Base-by-base conservation (phyloP, 2,797 vertebrate genomes). In the Peromyscus nudipes region DNA sequence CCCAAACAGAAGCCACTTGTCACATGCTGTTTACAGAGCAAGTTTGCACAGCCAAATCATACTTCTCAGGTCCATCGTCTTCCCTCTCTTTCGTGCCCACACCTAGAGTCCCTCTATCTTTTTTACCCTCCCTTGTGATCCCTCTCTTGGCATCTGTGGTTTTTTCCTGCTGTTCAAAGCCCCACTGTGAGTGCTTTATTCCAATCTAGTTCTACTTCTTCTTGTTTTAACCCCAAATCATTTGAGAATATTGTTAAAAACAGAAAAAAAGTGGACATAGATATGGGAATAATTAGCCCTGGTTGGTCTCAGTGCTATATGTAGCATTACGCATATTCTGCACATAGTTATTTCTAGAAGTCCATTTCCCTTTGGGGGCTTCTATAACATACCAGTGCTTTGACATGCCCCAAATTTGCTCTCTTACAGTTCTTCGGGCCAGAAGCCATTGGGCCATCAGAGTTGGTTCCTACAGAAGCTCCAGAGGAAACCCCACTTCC, bases 21-120 rank as follows among this genome's bases (percentile, higher is more conserved):
- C 95, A 94, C 75, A 95, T 77, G 49, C 79, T 91, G 49, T 91
- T 89, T 88, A 81, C 43, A 89, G 79, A 95, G 52, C 1, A 49
- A 37, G 57, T 79, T 29, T 75, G 10, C 21, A n/a, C 0, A 0
- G 77, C 31, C 23, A 89, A 73, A 76, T 1, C n/a, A 6, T 31
- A 49, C 46, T 52, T 62, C 49, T 62, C 4, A 0, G 2, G 31
- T 16, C 4, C 37, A 75, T 43, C 12, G 6, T 67, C 79, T 57
- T 37, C 37, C 29, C n/a, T 80, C 79, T 67, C 37, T 77, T 12
- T 34, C 37, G 49, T 46, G 29, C 76, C 7, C 12, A 65, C 10
- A 10, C 37, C 49, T 75, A 62, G 43, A 91, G 64, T 62, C 43
- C 29, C 27, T 31, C 40, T 11, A 57, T 29, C 52, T 69, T 76